Conservation (phyloP, 2,888 invertebrate species). For the Macaria liturata region DNA sequence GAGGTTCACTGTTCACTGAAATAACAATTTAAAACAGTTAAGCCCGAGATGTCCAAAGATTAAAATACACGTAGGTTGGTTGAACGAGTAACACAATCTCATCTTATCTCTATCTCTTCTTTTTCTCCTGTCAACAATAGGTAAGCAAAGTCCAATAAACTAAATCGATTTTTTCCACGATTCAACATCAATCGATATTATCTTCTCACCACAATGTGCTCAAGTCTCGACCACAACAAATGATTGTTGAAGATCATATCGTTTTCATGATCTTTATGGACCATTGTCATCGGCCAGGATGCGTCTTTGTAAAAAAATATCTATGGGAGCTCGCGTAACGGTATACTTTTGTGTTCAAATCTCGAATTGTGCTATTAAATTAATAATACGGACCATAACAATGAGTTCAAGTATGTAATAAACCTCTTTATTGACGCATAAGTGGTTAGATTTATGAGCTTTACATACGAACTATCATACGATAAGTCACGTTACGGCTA, state of each 20-base stretch:
- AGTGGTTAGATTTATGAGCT: not conserved
- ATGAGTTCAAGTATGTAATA: slow-evolving; percentile 14
- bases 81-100: too few relatives aligned
- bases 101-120: not conserved
- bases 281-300: slow-evolving; percentile 65
- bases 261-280: slow-evolving; percentile 64
- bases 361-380: slow-evolving; percentile 29
- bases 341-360: slow-evolving; percentile 38
- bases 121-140: slow-evolving; percentile 31
- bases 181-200: slow-evolving; percentile 64
- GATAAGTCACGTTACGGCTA: not conserved
- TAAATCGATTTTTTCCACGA: slow-evolving; percentile 59
- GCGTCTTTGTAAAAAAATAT: slow-evolving; percentile 46
- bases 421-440: slow-evolving; percentile 10
- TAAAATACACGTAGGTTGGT: too few relatives aligned
- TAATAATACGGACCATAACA: slow-evolving; percentile 12
- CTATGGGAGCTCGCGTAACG: slow-evolving; percentile 51
- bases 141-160: slow-evolving; percentile 48
- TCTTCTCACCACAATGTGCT: slow-evolving; percentile 55
- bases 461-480: not conserved
- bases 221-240: slow-evolving; percentile 55
- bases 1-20: too few relatives aligned
- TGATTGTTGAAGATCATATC: slow-evolving; percentile 73
- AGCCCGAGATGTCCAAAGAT: too few relatives aligned
- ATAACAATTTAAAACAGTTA: too few relatives aligned